Percentiles rank a stretch among this genome's conserved stretches.
phyloP scores from a whole-genome alignment of 2,113 vertebrate genomes.

The Anser cygnoides region DNA sequence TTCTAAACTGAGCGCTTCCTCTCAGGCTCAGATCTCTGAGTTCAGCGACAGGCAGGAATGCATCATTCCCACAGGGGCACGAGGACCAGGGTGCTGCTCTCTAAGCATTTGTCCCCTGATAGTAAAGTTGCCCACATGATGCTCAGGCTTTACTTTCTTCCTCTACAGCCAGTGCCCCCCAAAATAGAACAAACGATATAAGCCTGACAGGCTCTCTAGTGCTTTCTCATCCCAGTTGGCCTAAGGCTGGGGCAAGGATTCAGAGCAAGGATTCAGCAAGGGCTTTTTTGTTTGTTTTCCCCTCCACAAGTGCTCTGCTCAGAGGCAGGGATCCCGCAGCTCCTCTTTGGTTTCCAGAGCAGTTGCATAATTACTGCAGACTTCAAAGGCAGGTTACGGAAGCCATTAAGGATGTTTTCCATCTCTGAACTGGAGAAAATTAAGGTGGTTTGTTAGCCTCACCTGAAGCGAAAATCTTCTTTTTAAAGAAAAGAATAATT shows the following conservation, averaged over 20 bases:
- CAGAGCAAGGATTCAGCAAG: slow-evolving; percentile 2
- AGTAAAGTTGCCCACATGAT: neutral
- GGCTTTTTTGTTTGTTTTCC: neutral
- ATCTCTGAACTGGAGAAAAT: slow-evolving; percentile 6
- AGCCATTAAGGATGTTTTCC: slow-evolving; percentile 55
- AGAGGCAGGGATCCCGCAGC: slow-evolving; percentile 23
- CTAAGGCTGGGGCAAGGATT: neutral
- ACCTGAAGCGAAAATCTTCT: neutral
- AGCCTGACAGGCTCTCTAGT: slow-evolving; percentile 1
- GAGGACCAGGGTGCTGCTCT: neutral
- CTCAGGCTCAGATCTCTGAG: neutral
- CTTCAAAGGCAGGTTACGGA: slow-evolving; percentile 36
- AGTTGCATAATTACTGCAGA: slow-evolving; percentile 9
- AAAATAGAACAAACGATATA: neutral
- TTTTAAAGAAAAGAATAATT: neutral
- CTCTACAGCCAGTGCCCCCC: neutral
- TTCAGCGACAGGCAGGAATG: neutral
- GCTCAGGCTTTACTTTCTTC: neutral
- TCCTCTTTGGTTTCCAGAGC: slow-evolving; percentile 41
- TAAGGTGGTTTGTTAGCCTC: slow-evolving; percentile 46
- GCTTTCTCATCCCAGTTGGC: slow-evolving; percentile 12
- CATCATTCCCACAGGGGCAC: neutral
- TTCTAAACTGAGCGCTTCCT: neutral
- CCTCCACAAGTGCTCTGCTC: neutral
- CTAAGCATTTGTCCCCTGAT: neutral